Conservation (phyloP, 2,113 vertebrate species). For the Siniperca chuatsi region DNA sequence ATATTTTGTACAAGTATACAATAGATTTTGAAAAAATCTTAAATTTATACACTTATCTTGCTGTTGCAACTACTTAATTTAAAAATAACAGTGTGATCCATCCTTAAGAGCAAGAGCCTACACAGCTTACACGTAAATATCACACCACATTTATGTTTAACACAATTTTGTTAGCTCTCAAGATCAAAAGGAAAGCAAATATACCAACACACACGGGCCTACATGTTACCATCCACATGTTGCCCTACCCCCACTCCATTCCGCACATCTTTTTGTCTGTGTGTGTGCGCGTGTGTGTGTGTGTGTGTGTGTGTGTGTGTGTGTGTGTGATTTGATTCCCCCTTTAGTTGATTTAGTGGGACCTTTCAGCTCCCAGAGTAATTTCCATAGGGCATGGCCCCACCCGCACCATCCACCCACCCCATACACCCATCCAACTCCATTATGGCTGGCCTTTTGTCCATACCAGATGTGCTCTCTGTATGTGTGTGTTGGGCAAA, state of each 20-base stretch:
- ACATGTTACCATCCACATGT: background rate
- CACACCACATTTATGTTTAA: background rate
- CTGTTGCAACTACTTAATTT: no score
- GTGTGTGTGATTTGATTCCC: background rate
- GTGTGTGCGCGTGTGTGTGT: background rate
- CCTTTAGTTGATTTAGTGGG: conserved; percentile 19
- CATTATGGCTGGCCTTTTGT: conserved; percentile 75
- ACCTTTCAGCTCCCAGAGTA: conserved; percentile 61
- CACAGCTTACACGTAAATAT: background rate
- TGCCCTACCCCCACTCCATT: conserved; percentile 38
- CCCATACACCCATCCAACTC: conserved; percentile 16
- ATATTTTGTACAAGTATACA: no score
- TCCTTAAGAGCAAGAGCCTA: background rate
- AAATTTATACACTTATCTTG: no score
- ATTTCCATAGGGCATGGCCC: conserved; percentile 83
- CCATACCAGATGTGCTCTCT: conserved; percentile 75
- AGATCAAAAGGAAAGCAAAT: background rate
- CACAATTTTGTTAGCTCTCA: background rate
- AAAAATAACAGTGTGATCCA: background rate
- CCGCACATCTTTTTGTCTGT: conserved; percentile 5
- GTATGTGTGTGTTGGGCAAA: conserved; percentile 38
- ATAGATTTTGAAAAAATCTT: no score
- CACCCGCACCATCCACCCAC: background rate
- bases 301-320: conserved; percentile 4
- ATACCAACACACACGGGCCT: background rate